Base-by-base conservation (phyloP, 1,140 invertebrate genomes). In the Microvelia longipes region DNA sequence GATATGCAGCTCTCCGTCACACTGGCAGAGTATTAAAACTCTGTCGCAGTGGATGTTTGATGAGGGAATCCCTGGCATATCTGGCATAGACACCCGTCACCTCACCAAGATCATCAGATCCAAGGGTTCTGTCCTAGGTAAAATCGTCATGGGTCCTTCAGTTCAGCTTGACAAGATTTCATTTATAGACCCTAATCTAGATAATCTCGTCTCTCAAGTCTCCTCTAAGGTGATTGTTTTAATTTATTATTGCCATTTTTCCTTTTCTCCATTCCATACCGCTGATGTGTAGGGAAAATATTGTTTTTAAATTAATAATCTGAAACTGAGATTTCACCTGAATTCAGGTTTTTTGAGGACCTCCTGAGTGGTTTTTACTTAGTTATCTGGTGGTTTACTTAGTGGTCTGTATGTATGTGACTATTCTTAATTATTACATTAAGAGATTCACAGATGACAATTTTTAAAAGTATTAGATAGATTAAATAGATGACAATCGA, bases 141-240 rank as follows among this genome's bases (percentile, higher is more conserved):
- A 88, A 76, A 90, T 98, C 66, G 80, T 96, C 25, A 77, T 83
- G 60, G 79, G 80, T 71, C 78, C 82, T 1, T 82, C 83, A 0
- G 75, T 78, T 0, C 79, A 82, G 68, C 69, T 75, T 14, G 74
- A 72, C 1, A 68, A 76, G 70, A 69, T 82, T 71, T 73, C 79
- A 67, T 79, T 88, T 70, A 71, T 74, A 50, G 92, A 99, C 83
- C 95, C 95, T 0, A 98, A 98, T 78, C 77, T 78, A 25, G 82
- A 86, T 61, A 97, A 99, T 82, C 84, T 99, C 68, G 96, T 98
- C 2, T 84, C 86, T 65, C 89, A 95, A 84, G 97, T 98, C 60
- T 96, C 94, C 15, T 81, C 86, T 27, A 87, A 90, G 82, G 87
- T 93, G 80, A 73, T 70, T 73, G 66, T n/a, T n/a, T n/a, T n/a